Percentiles rank a stretch among this genome's conserved stretches.
Evolutionary conservation across 2,888 invertebrate species (phyloP).

Genomic region (Phengaris arion): DNA sequence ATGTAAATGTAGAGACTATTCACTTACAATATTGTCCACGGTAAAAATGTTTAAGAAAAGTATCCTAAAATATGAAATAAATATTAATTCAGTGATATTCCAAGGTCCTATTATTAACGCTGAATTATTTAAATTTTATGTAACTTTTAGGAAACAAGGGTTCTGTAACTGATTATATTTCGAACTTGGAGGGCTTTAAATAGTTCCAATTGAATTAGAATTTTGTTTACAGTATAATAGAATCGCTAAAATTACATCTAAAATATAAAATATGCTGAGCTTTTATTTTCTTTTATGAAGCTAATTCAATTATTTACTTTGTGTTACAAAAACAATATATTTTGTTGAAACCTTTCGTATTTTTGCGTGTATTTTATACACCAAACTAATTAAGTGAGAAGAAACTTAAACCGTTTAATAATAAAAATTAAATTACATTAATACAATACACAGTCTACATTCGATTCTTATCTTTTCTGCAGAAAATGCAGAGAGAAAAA

Average conservation of each 20-base stretch:
- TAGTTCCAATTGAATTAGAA: conserved; percentile 16
- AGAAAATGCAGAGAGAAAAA: not conserved
- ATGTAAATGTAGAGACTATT: too few species aligned
- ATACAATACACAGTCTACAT: not conserved
- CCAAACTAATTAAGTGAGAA: too few species aligned
- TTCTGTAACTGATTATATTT: not conserved
- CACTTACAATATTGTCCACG: too few species aligned
- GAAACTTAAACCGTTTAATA: not conserved
- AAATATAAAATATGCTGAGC: not conserved
- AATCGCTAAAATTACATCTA: not conserved
- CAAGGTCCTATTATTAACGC: not conserved
- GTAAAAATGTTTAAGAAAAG: too few species aligned
- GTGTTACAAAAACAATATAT: not conserved
- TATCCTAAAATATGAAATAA: too few species aligned
- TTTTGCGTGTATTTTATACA: not conserved
- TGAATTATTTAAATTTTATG: not conserved
- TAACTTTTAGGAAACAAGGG: conserved; percentile 9
- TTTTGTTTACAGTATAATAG: not conserved
- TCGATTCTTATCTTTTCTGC: not conserved
- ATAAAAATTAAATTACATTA: not conserved
- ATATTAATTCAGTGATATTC: not conserved
- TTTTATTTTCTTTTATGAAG: not conserved
- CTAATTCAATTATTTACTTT: not conserved
- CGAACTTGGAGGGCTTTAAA: not conserved
- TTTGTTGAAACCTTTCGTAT: too few species aligned